These are phyloP conservation scores for Aelia acuminata DNA, from an alignment of 2,888 invertebrate species.

Conservation along the genomic window DNA sequence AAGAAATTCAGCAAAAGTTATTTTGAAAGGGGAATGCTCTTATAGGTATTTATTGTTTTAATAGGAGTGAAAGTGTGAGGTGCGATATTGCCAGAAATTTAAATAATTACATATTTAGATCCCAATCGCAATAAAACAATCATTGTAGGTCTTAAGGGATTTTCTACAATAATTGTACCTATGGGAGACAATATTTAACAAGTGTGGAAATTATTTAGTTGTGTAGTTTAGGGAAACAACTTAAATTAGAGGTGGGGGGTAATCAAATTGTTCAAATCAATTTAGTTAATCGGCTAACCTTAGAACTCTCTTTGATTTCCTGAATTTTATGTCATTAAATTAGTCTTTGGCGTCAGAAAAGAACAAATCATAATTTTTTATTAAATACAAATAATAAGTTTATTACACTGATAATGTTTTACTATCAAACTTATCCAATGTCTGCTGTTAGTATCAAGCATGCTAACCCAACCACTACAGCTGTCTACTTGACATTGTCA, in stretches of 20 bases:
- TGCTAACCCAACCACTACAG: constrained; percentile 48
- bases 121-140: too few species aligned
- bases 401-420: neutral
- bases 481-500: constrained; percentile 49
- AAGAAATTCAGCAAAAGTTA: too few species aligned
- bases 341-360: neutral
- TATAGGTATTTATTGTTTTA: too few species aligned
- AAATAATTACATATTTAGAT: too few species aligned
- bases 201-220: neutral
- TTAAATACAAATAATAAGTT: neutral
- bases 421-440: neutral
- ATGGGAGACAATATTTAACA: neutral
- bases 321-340: neutral
- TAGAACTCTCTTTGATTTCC: constrained; percentile 6
- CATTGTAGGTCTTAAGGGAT: neutral
- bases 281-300: constrained; percentile 23
- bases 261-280: constrained; percentile 20
- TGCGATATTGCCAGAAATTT: neutral
- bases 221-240: neutral
- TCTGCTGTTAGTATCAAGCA: constrained; percentile 10
- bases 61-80: neutral
- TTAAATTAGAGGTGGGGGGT: neutral
- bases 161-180: neutral
- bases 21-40: too few species aligned
- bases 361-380: neutral